phyloP scores from a whole-genome alignment of 1,140 invertebrate species.

The Muscidifurax raptorellus region DNA sequence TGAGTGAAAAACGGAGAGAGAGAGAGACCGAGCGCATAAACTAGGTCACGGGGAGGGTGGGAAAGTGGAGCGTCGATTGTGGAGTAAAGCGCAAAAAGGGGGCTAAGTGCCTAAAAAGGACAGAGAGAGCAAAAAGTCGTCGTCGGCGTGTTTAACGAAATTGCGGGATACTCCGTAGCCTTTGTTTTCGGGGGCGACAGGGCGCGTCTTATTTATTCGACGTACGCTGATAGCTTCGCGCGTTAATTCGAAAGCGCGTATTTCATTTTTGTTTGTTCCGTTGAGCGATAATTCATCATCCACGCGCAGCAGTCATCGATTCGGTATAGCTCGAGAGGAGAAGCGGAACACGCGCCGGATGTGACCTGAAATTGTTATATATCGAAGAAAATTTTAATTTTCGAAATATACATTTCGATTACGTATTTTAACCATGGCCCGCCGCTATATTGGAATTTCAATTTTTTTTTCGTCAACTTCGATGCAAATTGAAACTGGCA shows the following conservation, averaged over 20 bases:
- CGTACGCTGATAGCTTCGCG: not conserved
- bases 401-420: no score
- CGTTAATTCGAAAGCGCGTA: not conserved
- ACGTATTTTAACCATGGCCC: no score
- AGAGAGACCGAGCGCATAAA: not conserved
- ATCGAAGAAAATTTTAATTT: no score
- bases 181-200: not conserved
- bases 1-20: not conserved
- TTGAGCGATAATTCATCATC: no score
- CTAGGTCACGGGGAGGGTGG: not conserved
- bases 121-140: not conserved
- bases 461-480: no score
- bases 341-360: no score
- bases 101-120: constrained; percentile 35
- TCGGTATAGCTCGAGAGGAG: no score
- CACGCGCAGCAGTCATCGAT: no score
- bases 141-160: not conserved
- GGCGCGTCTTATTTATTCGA: not conserved
- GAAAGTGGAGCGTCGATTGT: constrained; percentile 38
- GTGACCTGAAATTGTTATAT: no score
- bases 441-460: no score
- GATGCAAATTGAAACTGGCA: no score
- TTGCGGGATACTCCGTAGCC: not conserved
- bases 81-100: constrained; percentile 31
- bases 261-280: not conserved